Evolutionary conservation across 2,797 vertebrate genomes (phyloP).

Genomic region (Tamandua tetradactyla): DNA sequence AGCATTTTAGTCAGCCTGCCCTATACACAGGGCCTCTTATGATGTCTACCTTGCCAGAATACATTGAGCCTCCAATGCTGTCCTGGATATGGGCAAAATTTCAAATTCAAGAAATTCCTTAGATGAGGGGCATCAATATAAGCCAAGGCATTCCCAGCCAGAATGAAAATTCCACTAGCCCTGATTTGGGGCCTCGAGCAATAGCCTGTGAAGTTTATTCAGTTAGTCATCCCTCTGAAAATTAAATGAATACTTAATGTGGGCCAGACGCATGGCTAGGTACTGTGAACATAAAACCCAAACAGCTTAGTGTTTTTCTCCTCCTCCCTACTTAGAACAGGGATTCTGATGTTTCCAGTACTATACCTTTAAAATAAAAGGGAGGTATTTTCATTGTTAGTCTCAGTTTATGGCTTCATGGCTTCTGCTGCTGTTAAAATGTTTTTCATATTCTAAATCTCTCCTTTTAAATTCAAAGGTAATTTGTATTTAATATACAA

Average conservation of each 20-base stretch:
- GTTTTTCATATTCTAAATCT: neutral
- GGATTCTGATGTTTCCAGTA: neutral
- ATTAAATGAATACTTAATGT: neutral
- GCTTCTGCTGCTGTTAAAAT: neutral
- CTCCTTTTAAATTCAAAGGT: neutral
- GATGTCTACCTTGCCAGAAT: neutral
- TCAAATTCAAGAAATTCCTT: neutral
- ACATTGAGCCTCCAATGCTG: neutral
- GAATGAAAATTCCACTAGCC: neutral
- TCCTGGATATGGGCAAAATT: neutral
- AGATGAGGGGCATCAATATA: neutral
- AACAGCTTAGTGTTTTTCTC: neutral
- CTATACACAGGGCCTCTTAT: neutral
- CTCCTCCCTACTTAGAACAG: neutral
- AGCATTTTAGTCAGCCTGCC: neutral
- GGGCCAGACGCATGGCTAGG: neutral
- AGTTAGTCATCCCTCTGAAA: neutral
- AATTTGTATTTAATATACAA: neutral
- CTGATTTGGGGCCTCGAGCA: neutral
- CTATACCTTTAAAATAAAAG: neutral
- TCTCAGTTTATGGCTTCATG: neutral
- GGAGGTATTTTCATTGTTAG: neutral
- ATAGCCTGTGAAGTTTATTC: neutral
- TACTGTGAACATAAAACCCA: neutral
- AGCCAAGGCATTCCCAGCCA: neutral